Percentiles rank a stretch among this genome's conserved stretches.
These are phyloP conservation scores for Idaea dimidiata DNA, from an alignment of 2,888 invertebrate genomes.

Conservation along the genomic window DNA sequence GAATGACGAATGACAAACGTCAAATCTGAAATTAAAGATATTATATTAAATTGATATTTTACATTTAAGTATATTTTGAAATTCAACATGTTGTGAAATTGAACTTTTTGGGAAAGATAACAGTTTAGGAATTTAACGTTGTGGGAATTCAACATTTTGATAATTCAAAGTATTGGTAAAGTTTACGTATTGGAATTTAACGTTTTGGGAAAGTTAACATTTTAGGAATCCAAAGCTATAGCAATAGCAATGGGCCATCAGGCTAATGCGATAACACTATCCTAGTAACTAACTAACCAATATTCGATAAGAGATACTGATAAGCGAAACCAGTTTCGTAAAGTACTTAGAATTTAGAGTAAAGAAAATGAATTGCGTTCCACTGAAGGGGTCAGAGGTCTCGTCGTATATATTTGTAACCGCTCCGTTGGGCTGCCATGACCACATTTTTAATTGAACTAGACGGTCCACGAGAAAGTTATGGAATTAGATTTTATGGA, in stretches of 20 bases:
- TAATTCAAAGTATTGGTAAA: no score
- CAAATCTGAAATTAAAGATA: no score
- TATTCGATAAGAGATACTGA: constrained; percentile 15
- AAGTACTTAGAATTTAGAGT: constrained; percentile 44
- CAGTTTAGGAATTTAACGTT: no score
- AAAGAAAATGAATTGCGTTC: constrained; percentile 65
- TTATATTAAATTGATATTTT: no score
- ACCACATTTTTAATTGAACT: constrained; percentile 57
- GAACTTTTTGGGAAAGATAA: no score
- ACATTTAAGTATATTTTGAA: no score
- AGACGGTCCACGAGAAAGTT: constrained; percentile 19
- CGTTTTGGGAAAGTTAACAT: no score
- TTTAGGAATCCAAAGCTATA: no score
- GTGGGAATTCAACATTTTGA: no score
- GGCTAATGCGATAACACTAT: constrained; percentile 9
- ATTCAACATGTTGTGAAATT: no score
- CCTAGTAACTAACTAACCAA: constrained; percentile 11
- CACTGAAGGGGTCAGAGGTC: constrained; percentile 58
- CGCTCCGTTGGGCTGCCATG: constrained; percentile 47
- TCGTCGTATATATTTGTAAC: constrained; percentile 45
- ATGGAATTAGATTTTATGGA: constrained; percentile 11
- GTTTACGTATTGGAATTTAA: no score
- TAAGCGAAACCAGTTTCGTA: constrained; percentile 17
- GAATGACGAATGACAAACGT: no score
- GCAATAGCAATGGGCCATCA: background rate